Conservation (phyloP, 1,140 invertebrate species). For the Magallana ariakensis region DNA sequence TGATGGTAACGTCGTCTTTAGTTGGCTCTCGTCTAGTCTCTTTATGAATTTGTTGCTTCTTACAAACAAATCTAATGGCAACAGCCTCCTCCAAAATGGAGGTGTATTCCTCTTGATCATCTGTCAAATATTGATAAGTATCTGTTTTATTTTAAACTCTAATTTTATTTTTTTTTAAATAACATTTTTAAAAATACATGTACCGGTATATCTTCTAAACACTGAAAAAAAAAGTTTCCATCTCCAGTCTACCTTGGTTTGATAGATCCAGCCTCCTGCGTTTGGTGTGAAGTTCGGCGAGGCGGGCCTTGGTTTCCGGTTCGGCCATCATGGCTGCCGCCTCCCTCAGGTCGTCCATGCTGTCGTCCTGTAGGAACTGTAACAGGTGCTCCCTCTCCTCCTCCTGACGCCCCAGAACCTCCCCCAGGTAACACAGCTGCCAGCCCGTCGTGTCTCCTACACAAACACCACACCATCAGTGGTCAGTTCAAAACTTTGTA, state of each 20-base stretch:
- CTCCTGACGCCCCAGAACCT: slow-evolving; percentile 68
- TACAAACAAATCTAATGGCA: slow-evolving; percentile 67
- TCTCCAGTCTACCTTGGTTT: slow-evolving; percentile 54
- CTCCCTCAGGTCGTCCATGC: slow-evolving; percentile 69
- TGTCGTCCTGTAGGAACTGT: slow-evolving; percentile 68
- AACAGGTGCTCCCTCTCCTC: slow-evolving; percentile 73
- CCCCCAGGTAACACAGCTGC: slow-evolving; percentile 64
- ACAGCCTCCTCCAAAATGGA: slow-evolving; percentile 74
- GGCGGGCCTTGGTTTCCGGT: slow-evolving; percentile 68
- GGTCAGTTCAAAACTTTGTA: no score
- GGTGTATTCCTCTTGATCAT: slow-evolving; percentile 66
- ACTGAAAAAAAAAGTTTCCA: no score
- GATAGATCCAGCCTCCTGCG: slow-evolving; percentile 65
- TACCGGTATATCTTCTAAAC: no score
- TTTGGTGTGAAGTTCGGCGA: slow-evolving; percentile 70
- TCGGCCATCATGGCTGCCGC: slow-evolving; percentile 67
- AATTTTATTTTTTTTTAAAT: no score
- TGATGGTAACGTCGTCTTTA: slow-evolving; percentile 64
- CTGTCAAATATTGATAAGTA: background rate
- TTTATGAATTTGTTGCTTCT: slow-evolving; percentile 41
- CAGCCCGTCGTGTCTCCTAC: slow-evolving; percentile 69
- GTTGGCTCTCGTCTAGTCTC: slow-evolving; percentile 39
- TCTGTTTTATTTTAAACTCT: no score
- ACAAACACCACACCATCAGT: background rate
- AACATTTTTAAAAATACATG: no score